Base-by-base conservation (phyloP, 2,113 vertebrate genomes). In the Ammospiza caudacuta region DNA sequence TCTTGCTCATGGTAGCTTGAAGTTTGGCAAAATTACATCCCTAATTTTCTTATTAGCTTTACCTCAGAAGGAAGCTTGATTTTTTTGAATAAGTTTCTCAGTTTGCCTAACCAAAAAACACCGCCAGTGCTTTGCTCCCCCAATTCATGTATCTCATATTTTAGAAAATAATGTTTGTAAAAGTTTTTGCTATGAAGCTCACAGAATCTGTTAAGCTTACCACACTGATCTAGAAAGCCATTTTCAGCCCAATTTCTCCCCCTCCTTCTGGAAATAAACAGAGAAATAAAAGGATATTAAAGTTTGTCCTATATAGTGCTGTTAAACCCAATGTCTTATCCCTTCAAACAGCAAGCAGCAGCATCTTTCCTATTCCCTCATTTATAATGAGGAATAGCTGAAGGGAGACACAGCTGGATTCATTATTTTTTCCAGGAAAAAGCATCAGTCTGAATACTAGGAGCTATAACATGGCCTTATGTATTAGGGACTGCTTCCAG, bases 351-450 rank as follows among this genome's bases (percentile, higher is more conserved):
- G 13, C 28, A 22, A 54, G 12, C 28, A 83, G 37, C 25, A 58
- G 35, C 7, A 22, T 41, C 29, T 84, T 82, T 87, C 21, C 44
- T 85, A 28, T 70, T 46, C 19, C 33, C 39, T 84, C 43, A 44
- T 77, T 77, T 74, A 44, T 69, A 63, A 55, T 19, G 11, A 39
- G 47, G 68, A 93, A 67, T 44, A 63, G 46, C 76, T 74, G 35
- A 79, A 74, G 39, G n/a, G 46, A 77, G 1, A 41, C 37, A 35
- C 54, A 33, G 25, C 39, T 68, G 59, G 49, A 59, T 64, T 83
- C 15, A 81, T 62, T 90, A 31, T 41, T 92, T 88, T 79, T 46
- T 52, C 29, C 23, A 80, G 41, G 51, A 61, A 83, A 86, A 92
- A 59, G 7, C n/a, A 83, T 72, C 44, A 90, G 29, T 16, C 29